Percentiles rank a stretch among this genome's conserved stretches.
Evolutionary conservation across 2,888 invertebrate species (phyloP).

Genomic region (Mythimna impura): DNA sequence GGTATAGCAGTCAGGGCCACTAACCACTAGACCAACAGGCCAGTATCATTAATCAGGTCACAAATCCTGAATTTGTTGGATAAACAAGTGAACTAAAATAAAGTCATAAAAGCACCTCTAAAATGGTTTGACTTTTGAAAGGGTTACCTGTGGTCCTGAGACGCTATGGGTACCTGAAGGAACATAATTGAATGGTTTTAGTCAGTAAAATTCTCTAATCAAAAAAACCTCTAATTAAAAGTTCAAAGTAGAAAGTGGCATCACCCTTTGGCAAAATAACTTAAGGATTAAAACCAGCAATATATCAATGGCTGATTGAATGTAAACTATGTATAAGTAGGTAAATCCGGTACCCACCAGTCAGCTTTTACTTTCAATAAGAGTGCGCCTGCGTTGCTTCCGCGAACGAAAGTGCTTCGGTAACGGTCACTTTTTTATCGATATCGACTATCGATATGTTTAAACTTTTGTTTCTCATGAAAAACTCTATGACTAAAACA

Average conservation of each 20-base stretch:
- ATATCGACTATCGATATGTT: conserved; percentile 50
- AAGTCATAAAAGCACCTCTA: not conserved
- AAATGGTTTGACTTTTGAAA: too few species aligned
- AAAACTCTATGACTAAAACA: conserved; percentile 15
- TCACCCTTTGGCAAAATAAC: conserved; percentile 16
- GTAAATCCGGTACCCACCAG: conserved; percentile 79
- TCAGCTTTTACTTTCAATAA: conserved; percentile 87
- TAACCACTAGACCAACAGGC: too few species aligned
- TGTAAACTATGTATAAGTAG: conserved; percentile 67
- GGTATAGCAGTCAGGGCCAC: too few species aligned
- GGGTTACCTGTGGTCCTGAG: too few species aligned
- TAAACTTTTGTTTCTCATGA: conserved; percentile 11
- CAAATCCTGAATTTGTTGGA: not conserved
- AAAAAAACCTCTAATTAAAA: not conserved
- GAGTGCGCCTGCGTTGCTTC: conserved; percentile 79
- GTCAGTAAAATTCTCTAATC: too few species aligned
- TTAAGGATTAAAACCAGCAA: conserved; percentile 38
- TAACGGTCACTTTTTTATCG: conserved; percentile 54
- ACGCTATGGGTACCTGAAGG: too few species aligned
- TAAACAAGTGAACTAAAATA: not conserved
- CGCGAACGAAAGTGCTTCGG: conserved; percentile 85
- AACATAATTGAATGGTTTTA: too few species aligned
- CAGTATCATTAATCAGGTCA: too few species aligned
- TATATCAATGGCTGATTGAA: conserved; percentile 51
- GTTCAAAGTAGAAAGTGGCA: conserved; percentile 29